phyloP scores from a whole-genome alignment of 2,113 vertebrate species.

The Cebidichthys violaceus region DNA sequence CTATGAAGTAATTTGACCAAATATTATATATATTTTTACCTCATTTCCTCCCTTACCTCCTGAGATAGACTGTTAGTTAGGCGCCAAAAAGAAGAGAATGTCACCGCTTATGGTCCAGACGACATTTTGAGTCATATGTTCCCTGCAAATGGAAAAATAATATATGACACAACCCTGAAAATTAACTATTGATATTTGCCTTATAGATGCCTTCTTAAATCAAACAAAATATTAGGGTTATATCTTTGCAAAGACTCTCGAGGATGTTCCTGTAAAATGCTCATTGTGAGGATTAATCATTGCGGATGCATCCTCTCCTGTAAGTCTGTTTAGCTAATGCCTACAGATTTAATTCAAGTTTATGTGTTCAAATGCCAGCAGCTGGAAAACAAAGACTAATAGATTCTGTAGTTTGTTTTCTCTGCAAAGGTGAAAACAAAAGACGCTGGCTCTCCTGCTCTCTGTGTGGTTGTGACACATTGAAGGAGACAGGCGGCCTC shows the following conservation, averaged over 20 bases:
- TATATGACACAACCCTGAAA: constrained; percentile 29
- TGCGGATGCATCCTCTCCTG: constrained; percentile 6
- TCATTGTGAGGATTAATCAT: constrained; percentile 45
- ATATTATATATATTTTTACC: constrained; percentile 68
- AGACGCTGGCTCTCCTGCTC: constrained; percentile 5
- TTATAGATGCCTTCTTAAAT: constrained; percentile 70
- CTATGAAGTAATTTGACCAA: constrained; percentile 72
- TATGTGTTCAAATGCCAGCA: constrained; percentile 63
- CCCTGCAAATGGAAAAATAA: constrained; percentile 27
- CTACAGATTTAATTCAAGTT: constrained; percentile 62
- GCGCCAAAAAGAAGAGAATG: constrained; percentile 2
- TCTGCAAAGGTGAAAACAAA: constrained; percentile 27
- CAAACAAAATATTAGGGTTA: constrained; percentile 43
- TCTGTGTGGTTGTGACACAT: constrained; percentile 18
- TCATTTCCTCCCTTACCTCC: constrained; percentile 46
- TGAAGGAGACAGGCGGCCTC: constrained; percentile 36
- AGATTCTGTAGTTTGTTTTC: constrained; percentile 23
- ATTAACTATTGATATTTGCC: constrained; percentile 60
- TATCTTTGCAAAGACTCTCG: constrained; percentile 27
- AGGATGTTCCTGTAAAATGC: constrained; percentile 54
- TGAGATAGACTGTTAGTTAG: constrained; percentile 67
- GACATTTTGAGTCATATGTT: constrained; percentile 12
- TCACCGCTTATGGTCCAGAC: constrained; percentile 14
- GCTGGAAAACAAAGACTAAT: constrained; percentile 71
- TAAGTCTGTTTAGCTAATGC: constrained; percentile 9